Conservation (phyloP, 30 jellyfish, hydroid and myxozoan genomes). For the Sanderia malayensis region DNA sequence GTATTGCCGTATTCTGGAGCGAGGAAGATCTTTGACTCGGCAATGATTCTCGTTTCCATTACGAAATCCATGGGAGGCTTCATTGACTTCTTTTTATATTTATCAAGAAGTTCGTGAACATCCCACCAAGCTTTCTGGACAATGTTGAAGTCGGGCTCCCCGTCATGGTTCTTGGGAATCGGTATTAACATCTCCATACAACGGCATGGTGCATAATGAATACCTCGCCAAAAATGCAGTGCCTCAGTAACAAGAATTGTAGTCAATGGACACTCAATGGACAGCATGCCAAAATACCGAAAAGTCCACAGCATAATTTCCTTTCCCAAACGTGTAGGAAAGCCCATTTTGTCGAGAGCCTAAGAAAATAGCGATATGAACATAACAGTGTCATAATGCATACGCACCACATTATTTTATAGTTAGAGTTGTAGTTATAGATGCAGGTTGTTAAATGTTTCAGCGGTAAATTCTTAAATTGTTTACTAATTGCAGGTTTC, state of each 20-base stretch:
- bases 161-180: background rate
- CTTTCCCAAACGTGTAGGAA: too few species aligned
- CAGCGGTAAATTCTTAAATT: too few species aligned
- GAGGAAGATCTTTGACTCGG: background rate
- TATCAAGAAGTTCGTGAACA: background rate
- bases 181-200: conserved; percentile 17
- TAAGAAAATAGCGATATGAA: too few species aligned
- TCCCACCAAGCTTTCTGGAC: background rate
- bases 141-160: background rate
- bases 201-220: background rate
- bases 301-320: background rate
- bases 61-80: conserved; percentile 1
- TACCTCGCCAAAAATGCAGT: conserved; percentile 11
- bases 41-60: background rate
- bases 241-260: conserved; percentile 7
- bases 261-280: background rate
- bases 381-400: too few species aligned
- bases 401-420: too few species aligned
- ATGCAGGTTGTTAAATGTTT: too few species aligned
- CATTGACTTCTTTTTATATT: background rate
- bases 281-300: background rate
- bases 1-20: conserved; percentile 15
- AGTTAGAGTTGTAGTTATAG: too few species aligned
- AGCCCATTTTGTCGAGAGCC: background rate
- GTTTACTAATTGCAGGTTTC: too few species aligned